Evolutionary conservation across 2,113 vertebrate genomes (phyloP).

Genomic region (Poicephalus meyeri): DNA sequence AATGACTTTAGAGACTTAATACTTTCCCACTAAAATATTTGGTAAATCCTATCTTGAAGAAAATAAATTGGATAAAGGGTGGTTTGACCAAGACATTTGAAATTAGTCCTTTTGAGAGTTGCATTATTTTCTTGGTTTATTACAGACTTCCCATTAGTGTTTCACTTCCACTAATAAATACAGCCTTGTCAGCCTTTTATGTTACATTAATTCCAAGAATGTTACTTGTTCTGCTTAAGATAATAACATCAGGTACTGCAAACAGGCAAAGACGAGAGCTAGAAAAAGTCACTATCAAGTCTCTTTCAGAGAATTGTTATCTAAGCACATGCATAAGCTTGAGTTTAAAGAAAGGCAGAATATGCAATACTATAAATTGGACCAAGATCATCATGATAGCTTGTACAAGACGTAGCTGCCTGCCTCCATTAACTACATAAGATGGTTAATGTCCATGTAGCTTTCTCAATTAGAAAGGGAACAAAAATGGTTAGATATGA

Average conservation of each 20-base stretch:
- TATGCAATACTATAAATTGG: background rate
- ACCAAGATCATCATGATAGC: background rate
- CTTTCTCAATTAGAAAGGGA: background rate
- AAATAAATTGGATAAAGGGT: background rate
- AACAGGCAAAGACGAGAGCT: background rate
- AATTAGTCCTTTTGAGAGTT: background rate
- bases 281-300: background rate
- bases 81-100: background rate
- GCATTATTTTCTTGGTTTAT: background rate
- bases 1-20: background rate
- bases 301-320: background rate
- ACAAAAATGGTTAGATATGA: background rate
- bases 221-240: background rate
- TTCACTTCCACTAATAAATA: conserved; percentile 10
- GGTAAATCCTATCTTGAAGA: background rate
- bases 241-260: background rate
- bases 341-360: background rate
- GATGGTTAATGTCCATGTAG: background rate
- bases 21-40: background rate
- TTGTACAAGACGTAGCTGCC: background rate
- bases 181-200: background rate
- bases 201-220: background rate
- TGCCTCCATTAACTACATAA: background rate
- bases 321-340: background rate
- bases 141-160: background rate